phyloP scores from a whole-genome alignment of 2,797 vertebrate species.

The Triplophysa bombifrons region DNA sequence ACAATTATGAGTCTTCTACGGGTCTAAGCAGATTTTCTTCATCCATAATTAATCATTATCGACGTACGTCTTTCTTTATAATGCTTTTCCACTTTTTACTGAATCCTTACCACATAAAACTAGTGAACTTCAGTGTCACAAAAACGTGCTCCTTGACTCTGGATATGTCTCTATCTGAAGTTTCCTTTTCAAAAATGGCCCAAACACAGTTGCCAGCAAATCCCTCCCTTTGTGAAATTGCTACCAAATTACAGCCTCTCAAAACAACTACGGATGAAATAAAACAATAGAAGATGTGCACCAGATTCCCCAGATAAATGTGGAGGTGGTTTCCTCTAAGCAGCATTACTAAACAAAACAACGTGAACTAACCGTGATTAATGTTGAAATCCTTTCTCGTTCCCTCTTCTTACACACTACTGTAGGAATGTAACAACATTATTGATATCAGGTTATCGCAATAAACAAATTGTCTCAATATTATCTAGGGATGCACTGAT shows the following conservation, averaged over 20 bases:
- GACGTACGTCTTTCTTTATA: not conserved
- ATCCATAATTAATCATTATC: not conserved
- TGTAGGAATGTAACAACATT: too few species aligned
- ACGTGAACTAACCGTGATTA: not conserved
- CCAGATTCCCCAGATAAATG: conserved; percentile 28
- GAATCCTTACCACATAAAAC: conserved; percentile 29
- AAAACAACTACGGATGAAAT: conserved; percentile 21
- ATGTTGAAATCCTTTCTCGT: not conserved
- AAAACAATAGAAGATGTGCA: conserved; percentile 34
- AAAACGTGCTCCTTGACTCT: conserved; percentile 18
- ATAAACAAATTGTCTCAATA: too few species aligned
- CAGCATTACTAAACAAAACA: not conserved
- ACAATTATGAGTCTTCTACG: not conserved
- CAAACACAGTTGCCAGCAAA: conserved; percentile 44
- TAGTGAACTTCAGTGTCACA: conserved; percentile 34
- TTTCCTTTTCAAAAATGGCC: conserved; percentile 36
- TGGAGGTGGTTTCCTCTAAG: conserved; percentile 14
- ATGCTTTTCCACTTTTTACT: conserved; percentile 26
- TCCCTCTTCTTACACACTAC: not conserved
- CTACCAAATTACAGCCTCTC: conserved; percentile 37
- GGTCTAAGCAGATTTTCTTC: conserved; percentile 1
- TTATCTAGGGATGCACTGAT: too few species aligned
- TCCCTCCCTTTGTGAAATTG: conserved; percentile 26
- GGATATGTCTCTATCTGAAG: conserved; percentile 8
- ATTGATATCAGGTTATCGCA: too few species aligned